Base-by-base conservation (phyloP, 2,113 vertebrate species). In the Gasterosteus nipponicus region DNA sequence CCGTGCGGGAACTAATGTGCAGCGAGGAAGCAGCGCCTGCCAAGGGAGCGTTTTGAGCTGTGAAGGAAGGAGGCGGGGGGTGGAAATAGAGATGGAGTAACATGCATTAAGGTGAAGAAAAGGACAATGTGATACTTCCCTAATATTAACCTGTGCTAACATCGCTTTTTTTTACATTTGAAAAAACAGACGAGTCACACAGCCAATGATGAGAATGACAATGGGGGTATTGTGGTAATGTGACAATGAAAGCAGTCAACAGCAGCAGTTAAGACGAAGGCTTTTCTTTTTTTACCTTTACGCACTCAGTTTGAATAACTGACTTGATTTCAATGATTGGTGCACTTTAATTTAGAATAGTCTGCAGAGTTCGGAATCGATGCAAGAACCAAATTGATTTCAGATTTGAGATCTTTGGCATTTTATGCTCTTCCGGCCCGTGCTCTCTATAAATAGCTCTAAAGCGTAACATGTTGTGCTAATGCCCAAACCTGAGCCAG, bases 31-130 rank as follows among this genome's bases (percentile, higher is more conserved):
- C 44, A 60, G 44, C 7, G 41, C 57, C 75, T 82, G 86, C 80
- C 87, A 84, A 74, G 76, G 74, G 73, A 82, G 84, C 77, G 47
- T 70, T 84, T 80, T 56, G 65, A 84, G 38, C 57, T 68, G 51
- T 3, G 58, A 68, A 69, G 44, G 26, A 75, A 41, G 9, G 62
- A 69, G 47, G n/a, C 73, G 46, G 9, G 58, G 46, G 41, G 47
- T 10, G 31, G 77, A 60, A 19, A 46, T 9, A 16, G 33, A 75
- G 31, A 70, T 10, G 53, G 54, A 61, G 69, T 58, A 71, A 82
- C 57, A 67, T 44, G 59, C 64, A 69, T 1, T 65, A 29, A 69
- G 35, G n/a, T n/a, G 56, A 70, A 38, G 47, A 75, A 46, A 51
- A 67, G 51, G 58, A 58, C 1, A 1, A 26, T 49, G 38, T 68